Evolutionary conservation across 30 jellyfish, hydroid and myxozoan species (phyloP), one percentile per base, ranked within the genome.

Genomic region (Mastigias papua): DNA sequence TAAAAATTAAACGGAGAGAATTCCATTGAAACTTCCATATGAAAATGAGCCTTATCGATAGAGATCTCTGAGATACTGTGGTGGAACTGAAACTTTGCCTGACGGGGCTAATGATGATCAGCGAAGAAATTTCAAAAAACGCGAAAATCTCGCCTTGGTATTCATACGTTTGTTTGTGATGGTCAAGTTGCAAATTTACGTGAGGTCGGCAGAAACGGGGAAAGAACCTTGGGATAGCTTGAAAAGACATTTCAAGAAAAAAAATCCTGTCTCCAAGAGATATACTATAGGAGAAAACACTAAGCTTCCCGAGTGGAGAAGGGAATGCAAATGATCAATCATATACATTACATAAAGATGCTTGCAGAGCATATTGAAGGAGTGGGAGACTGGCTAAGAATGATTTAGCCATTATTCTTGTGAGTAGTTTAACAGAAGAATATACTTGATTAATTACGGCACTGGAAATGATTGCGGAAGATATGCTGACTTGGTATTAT

Each of bases 401-500:
- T 34, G 89, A 84, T 50, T 72, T 49, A 29, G 87, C 2, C 25
- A 84, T 84, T 30, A 84, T 69, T 33, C 66, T 84, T 1, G 46
- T 84, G 30, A 70, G 93, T 8, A 69, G 89, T 69, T 42, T 78
- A 20, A 35, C 89, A 2, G 89, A 78, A 61, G 91, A 64, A 20
- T 81, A 81, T 60, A 64, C 34, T 35, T 42, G 34, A 63, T 66
- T 81, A 34, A 81, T 81, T 60, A 81, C 87, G 35, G 83, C 91
- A 3, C 60, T 81, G 2, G 91, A 81, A 50, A 81, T 87, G 5
- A 81, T 81, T 9, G 91, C 91, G 20, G 91, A 81, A 63, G 91
- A 66, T 15, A 64, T 3, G 15, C 58, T 81, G n/a, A n/a, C n/a
- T n/a, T n/a, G n/a, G n/a, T n/a, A n/a, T n/a, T n/a, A n/a, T n/a